These are phyloP conservation scores for Magallana nippona DNA, from an alignment of 2,888 invertebrate genomes.

Conservation along the genomic window DNA sequence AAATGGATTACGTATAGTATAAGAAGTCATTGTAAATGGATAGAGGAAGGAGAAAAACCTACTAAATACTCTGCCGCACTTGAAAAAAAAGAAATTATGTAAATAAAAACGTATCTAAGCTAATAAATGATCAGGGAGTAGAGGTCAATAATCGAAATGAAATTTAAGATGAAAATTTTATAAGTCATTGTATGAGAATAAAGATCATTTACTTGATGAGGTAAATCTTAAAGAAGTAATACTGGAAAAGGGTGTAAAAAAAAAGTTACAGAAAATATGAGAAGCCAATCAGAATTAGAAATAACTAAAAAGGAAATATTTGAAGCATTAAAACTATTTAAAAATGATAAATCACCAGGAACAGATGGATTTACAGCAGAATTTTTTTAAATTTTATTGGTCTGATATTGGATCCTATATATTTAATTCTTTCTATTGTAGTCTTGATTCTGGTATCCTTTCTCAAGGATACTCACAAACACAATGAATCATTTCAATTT, in stretches of 20 bases:
- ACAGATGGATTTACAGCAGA: constrained; percentile 39
- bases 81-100: neutral
- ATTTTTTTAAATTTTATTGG: constrained; percentile 39
- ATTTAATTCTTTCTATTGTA: neutral
- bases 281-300: no score
- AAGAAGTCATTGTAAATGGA: neutral
- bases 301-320: no score
- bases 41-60: constrained; percentile 12
- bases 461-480: constrained; percentile 32
- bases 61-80: constrained; percentile 24
- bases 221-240: no score
- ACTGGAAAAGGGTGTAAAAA: no score
- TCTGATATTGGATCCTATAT: constrained; percentile 28
- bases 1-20: neutral
- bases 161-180: constrained; percentile 17
- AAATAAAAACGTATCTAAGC: neutral
- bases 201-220: no score
- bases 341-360: constrained; percentile 35
- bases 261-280: no score
- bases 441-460: neutral
- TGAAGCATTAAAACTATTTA: no score
- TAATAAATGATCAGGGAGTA: neutral
- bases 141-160: neutral
- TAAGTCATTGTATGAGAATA: no score
- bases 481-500: constrained; percentile 40